phyloP scores from a whole-genome alignment of 2,113 vertebrate species.

The Alosa alosa region DNA sequence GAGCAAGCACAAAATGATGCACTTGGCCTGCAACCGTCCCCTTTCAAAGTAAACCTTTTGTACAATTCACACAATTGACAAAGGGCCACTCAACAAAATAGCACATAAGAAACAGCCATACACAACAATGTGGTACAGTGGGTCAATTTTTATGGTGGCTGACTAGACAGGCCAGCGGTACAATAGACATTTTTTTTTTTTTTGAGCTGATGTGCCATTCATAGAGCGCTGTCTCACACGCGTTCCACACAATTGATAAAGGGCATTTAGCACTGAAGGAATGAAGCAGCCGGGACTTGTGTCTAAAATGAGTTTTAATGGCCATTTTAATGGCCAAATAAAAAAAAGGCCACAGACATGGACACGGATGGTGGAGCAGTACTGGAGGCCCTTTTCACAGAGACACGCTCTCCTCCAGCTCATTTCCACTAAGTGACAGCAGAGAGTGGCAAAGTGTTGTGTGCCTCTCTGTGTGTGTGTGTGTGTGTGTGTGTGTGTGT shows the following conservation, averaged over 20 bases:
- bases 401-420: not conserved
- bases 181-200: not conserved
- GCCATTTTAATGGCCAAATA: too few relatives aligned
- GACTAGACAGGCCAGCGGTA: not conserved
- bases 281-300: not conserved
- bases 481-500: not conserved
- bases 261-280: not conserved
- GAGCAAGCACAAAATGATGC: not conserved
- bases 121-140: not conserved
- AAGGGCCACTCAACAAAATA: not conserved
- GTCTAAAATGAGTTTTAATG: not conserved
- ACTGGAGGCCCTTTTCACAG: not conserved
- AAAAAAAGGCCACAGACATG: not conserved
- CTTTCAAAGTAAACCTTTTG: not conserved
- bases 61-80: not conserved
- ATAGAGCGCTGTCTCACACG: not conserved
- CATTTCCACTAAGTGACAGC: not conserved
- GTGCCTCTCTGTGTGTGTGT: not conserved
- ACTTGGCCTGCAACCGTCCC: not conserved
- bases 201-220: not conserved
- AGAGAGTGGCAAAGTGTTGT: not conserved
- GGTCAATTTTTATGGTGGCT: constrained; percentile 1
- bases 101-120: not conserved
- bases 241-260: not conserved
- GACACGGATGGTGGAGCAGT: constrained; percentile 1